phyloP scores from a whole-genome alignment of 2,113 vertebrate genomes.

The Laticauda laticaudata region DNA sequence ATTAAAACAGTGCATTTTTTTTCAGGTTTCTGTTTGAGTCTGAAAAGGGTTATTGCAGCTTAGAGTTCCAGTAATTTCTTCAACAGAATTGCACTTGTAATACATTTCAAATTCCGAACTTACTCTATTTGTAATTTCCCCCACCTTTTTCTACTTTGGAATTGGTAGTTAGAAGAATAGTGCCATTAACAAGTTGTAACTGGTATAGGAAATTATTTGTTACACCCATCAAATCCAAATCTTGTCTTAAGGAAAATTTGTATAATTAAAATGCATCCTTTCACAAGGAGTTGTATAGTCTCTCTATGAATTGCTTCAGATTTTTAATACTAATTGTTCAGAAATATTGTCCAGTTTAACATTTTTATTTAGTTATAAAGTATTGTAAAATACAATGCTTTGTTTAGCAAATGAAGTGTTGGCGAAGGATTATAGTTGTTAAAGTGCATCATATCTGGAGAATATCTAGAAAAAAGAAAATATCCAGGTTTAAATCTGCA shows the following conservation, averaged over 20 bases:
- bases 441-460: neutral
- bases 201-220: neutral
- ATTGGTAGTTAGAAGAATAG: neutral
- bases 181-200: conserved; percentile 29
- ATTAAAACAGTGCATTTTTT: neutral
- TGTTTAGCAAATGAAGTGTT: neutral
- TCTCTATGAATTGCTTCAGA: neutral
- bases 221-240: conserved; percentile 1
- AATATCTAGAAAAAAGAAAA: neutral
- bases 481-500: neutral
- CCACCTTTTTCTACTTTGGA: neutral
- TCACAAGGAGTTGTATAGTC: neutral
- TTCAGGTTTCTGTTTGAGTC: neutral
- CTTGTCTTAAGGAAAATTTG: conserved; percentile 8
- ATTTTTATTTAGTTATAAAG: too few species aligned
- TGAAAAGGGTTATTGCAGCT: neutral
- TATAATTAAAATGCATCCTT: conserved; percentile 1
- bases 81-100: neutral
- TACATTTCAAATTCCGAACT: conserved; percentile 4
- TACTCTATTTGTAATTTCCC: conserved; percentile 1
- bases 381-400: too few species aligned
- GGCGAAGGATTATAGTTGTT: neutral
- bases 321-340: neutral
- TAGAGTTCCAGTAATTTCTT: neutral
- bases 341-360: neutral